Evolutionary conservation across 30 jellyfish, hydroid and myxozoan genomes (phyloP).

Genomic region (Chironex yamaguchii): DNA sequence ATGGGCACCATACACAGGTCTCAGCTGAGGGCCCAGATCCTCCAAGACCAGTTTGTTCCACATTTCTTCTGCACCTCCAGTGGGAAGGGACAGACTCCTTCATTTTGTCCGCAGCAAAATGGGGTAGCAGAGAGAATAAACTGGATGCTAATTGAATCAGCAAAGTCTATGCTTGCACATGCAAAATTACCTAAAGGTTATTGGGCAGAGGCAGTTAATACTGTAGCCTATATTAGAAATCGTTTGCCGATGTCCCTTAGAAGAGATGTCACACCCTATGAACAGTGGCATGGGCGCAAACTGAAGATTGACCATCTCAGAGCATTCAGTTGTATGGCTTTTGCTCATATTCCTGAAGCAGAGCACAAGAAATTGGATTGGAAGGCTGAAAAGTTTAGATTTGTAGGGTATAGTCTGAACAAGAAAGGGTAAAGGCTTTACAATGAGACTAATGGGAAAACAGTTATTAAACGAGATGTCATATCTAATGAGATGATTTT

Average conservation of each 20-base stretch:
- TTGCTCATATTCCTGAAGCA: slow-evolving; percentile 59
- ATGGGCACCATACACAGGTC: too few relatives aligned
- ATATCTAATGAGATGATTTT: background rate
- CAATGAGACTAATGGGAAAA: slow-evolving; percentile 2
- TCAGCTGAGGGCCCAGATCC: too few relatives aligned
- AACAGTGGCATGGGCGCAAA: slow-evolving; percentile 49
- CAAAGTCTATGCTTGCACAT: slow-evolving; percentile 22
- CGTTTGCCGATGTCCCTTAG: slow-evolving; percentile 57
- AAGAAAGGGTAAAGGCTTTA: slow-evolving; percentile 40
- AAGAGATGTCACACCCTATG: slow-evolving; percentile 57
- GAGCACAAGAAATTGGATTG: slow-evolving; percentile 50
- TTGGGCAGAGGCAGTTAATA: slow-evolving; percentile 66
- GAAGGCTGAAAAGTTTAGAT: slow-evolving; percentile 18
- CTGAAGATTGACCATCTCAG: slow-evolving; percentile 58
- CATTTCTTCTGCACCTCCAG: too few relatives aligned
- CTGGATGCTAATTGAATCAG: slow-evolving; percentile 50
- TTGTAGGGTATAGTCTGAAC: slow-evolving; percentile 33
- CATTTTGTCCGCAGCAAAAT: slow-evolving; percentile 9
- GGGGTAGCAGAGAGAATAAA: slow-evolving; percentile 57
- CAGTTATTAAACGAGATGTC: background rate
- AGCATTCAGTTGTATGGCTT: slow-evolving; percentile 66
- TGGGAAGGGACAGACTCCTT: too few relatives aligned
- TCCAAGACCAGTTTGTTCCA: too few relatives aligned
- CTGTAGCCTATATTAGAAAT: slow-evolving; percentile 64
- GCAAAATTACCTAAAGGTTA: slow-evolving; percentile 18